Percentiles rank a stretch among this genome's conserved stretches.
phyloP scores from a whole-genome alignment of 1,140 invertebrate genomes.

The Procambarus virginalis region DNA sequence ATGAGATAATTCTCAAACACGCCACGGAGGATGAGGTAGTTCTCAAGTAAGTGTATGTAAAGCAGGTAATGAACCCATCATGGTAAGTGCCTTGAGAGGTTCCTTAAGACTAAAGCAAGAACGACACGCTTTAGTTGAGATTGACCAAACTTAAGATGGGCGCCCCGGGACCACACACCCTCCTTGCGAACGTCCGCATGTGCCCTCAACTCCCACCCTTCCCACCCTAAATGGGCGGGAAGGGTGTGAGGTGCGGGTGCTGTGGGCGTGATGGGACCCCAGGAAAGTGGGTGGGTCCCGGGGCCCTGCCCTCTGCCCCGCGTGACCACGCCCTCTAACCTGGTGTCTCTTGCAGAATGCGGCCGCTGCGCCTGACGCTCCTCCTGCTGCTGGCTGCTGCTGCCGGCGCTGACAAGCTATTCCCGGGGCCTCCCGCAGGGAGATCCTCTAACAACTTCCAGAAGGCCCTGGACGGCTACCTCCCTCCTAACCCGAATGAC shows the following conservation, averaged over 20 bases:
- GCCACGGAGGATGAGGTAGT: background rate
- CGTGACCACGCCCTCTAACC: constrained; percentile 49
- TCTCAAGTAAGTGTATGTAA: background rate
- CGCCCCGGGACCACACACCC: constrained; percentile 47
- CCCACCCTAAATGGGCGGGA: background rate
- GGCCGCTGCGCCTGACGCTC: constrained; percentile 43
- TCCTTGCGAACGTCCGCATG: constrained; percentile 33
- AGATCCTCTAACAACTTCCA: background rate
- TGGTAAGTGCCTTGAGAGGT: no score
- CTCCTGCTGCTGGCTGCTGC: constrained; percentile 27
- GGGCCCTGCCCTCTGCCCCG: constrained; percentile 57
- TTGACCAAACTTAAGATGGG: constrained; percentile 2
- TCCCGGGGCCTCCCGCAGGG: constrained; percentile 45
- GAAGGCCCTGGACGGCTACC: background rate
- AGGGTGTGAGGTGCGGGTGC: background rate
- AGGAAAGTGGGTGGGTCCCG: constrained; percentile 56
- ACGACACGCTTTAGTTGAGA: background rate
- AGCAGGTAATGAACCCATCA: no score
- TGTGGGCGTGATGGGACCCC: constrained; percentile 54
- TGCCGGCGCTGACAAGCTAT: constrained; percentile 57
- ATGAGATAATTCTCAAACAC: no score
- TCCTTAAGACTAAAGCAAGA: no score
- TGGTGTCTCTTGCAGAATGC: constrained; percentile 65
- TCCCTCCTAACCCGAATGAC: background rate
- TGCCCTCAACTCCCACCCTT: background rate